A percentile compares a stretch with the other conserved stretches of the same genome.
These are phyloP conservation scores for Periplaneta americana DNA, from an alignment of 1,140 invertebrate species.

Conservation along the genomic window DNA sequence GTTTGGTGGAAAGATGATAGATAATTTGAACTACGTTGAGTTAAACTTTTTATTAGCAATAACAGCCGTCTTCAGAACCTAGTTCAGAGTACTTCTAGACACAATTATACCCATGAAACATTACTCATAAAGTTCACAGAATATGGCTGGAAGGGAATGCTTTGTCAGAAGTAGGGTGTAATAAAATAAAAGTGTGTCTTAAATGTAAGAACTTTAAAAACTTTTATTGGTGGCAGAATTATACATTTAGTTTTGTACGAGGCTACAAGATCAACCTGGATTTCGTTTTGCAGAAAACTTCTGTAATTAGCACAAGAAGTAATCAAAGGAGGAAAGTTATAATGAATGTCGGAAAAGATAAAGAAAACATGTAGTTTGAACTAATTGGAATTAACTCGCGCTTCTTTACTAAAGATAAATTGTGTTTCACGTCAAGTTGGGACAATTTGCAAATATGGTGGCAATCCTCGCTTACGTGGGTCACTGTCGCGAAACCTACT, in stretches of 20 bases:
- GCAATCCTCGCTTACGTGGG: too few species aligned
- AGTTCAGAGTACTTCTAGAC: not conserved
- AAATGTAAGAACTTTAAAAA: not conserved
- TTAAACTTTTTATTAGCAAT: not conserved
- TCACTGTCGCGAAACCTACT: too few species aligned
- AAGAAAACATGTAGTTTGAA: too few species aligned
- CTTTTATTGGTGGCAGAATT: not conserved
- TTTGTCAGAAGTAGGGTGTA: not conserved
- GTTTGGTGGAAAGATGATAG: not conserved
- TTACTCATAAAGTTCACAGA: not conserved
- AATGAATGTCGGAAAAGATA: too few species aligned
- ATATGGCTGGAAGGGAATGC: not conserved
- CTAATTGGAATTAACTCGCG: too few species aligned
- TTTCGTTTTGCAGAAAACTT: too few species aligned
- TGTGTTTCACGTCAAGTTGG: too few species aligned
- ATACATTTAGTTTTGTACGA: not conserved
- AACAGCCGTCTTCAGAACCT: not conserved
- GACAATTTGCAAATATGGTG: too few species aligned
- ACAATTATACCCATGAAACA: not conserved
- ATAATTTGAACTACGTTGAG: not conserved
- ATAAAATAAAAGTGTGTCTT: not conserved
- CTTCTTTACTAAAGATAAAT: too few species aligned
- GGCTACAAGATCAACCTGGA: not conserved
- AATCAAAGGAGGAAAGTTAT: too few species aligned
- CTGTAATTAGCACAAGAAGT: too few species aligned